Conservation (phyloP, 2,888 invertebrate genomes). For the Adelognathus sp. region DNA sequence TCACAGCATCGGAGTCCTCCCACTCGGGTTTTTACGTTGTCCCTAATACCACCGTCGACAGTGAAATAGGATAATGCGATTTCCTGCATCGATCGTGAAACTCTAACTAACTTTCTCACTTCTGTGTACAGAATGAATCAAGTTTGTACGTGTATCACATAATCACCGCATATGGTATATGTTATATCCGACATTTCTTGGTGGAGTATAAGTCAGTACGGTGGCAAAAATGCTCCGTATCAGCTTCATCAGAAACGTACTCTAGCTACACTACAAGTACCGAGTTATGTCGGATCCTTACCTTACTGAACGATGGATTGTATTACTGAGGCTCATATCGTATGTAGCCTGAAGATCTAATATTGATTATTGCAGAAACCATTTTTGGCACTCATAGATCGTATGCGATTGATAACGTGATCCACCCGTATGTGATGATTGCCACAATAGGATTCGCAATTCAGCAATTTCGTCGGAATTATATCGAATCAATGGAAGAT, state of each 20-base stretch:
- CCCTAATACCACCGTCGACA: conserved; percentile 35
- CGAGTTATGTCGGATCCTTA: conserved; percentile 41
- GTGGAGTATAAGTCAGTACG: too few relatives aligned
- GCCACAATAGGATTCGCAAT: conserved; percentile 36
- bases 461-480: conserved; percentile 42
- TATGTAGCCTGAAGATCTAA: neutral
- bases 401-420: conserved; percentile 42
- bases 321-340: neutral
- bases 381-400: conserved; percentile 22
- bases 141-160: neutral
- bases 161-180: too few relatives aligned
- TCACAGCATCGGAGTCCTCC: neutral
- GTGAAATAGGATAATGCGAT: conserved; percentile 69
- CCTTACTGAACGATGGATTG: conserved; percentile 1
- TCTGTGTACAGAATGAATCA: neutral
- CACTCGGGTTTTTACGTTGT: neutral
- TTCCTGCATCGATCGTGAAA: conserved; percentile 59
- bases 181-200: conserved; percentile 22
- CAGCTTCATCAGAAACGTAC: conserved; percentile 21
- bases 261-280: conserved; percentile 31
- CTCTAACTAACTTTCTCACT: conserved; percentile 4
- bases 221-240: neutral
- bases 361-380: conserved; percentile 36
- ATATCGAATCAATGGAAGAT: conserved; percentile 39
- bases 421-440: conserved; percentile 43